Conservation (phyloP, 2,888 invertebrate genomes). For the Taenaris catops region DNA sequence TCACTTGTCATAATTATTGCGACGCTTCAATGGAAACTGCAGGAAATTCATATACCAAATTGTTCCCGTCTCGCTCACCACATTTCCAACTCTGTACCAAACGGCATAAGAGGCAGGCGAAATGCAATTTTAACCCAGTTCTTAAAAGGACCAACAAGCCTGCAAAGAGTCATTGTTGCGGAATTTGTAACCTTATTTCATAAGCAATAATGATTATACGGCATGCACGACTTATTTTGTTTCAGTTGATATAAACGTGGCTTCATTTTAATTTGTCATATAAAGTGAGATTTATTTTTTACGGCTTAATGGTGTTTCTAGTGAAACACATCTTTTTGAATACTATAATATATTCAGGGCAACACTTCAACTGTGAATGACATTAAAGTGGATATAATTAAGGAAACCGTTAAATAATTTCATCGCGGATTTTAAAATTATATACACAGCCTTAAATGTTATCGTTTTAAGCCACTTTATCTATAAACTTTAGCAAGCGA, state of each 20-base stretch:
- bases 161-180: not conserved
- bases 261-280: constrained; percentile 29
- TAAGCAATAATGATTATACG: not conserved
- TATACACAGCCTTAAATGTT: too few species aligned
- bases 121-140: constrained; percentile 2
- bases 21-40: constrained; percentile 21
- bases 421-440: too few species aligned
- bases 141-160: constrained; percentile 6
- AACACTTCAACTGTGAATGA: too few species aligned
- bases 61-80: too few species aligned
- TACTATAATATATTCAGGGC: not conserved
- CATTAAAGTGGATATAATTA: too few species aligned
- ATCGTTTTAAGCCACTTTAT: too few species aligned
- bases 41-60: constrained; percentile 17
- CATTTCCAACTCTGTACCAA: constrained; percentile 10
- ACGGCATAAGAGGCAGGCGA: not conserved
- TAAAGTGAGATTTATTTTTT: constrained; percentile 28
- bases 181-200: constrained; percentile 12
- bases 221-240: constrained; percentile 2
- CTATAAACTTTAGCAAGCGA: too few species aligned
- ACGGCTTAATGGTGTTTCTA: constrained; percentile 22
- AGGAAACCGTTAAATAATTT: too few species aligned
- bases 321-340: constrained; percentile 7
- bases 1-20: constrained; percentile 30
- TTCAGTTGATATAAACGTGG: constrained; percentile 14